Base-by-base conservation (phyloP, 2,888 invertebrate genomes). In the Drosophila parthenogenetica region DNA sequence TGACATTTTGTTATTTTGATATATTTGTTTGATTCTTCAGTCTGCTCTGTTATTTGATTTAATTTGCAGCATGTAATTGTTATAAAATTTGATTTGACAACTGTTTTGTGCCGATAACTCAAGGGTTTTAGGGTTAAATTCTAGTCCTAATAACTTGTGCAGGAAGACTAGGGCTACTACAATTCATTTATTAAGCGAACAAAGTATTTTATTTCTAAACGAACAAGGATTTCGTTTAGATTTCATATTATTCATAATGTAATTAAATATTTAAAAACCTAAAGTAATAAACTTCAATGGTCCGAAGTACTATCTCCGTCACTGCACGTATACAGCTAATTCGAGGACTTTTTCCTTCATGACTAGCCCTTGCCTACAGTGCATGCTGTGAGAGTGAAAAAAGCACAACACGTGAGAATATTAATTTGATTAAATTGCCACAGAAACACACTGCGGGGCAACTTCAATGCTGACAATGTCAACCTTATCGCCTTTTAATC, bases 371-470 rank as follows among this genome's bases (percentile, higher is more conserved):
- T 57, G 16, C 19, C 59, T 25, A 7, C 22, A 16, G 58, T 35
- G 10, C 43, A 35, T 53, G 61, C 48, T 58, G 22, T 7, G 59
- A 29, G 42, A 32, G 46, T 5, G 53, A 62, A 67, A 77, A 77
- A 80, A 64, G 65, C 35, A 69, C 74, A 79, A 63, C 73, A 90
- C 90, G 89, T 89, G 90, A 89, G 91, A 89, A 90, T 79, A 85
- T 84, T 90, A 90, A 90, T 90, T 90, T 90, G 84, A 90, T 89
- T 90, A 90, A 81, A 89, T 90, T 90, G 83, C 83, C 90, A 90
- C 85, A 85, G 90, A 84, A 89, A 90, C 89, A 75, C 83, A 62
- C 86, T 81, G 81, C 89, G 63, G 80, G 90, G 69, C 69, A 14
- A 48, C 58, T 49, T 58, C 55, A 58, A 49, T 49, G 48, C 40